Percentiles rank a stretch among this genome's conserved stretches.
Conservation (phyloP, 2,888 invertebrate genomes). For the Melanotus villosus region DNA sequence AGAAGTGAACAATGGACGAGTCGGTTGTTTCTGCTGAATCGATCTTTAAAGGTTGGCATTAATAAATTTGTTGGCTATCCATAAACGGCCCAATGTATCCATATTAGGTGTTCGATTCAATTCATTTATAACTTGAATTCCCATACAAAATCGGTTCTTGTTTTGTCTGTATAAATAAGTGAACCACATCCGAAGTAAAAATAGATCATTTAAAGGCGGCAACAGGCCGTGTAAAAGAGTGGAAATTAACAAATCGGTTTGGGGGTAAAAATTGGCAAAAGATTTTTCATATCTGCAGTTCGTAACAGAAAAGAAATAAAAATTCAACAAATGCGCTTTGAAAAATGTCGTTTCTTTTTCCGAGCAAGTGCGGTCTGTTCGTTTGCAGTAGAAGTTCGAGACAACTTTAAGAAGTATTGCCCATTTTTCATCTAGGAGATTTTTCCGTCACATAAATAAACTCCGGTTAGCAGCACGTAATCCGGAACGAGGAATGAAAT, state of each 20-base stretch:
- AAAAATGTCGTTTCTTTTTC: conserved; percentile 20
- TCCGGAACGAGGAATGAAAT: conserved; percentile 20
- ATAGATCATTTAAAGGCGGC: neutral
- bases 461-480: conserved; percentile 16
- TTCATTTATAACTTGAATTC: conserved; percentile 42
- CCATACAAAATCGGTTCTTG: conserved; percentile 41
- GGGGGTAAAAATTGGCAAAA: neutral
- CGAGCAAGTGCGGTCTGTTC: conserved; percentile 24
- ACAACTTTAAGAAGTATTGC: conserved; percentile 40
- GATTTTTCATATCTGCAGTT: neutral
- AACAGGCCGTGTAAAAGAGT: too few relatives aligned
- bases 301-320: neutral
- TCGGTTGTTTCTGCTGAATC: conserved; percentile 26
- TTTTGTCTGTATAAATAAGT: conserved; percentile 15
- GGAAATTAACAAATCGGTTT: neutral
- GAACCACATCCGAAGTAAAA: neutral
- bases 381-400: conserved; percentile 30
- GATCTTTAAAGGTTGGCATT: conserved; percentile 27
- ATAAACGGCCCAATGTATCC: conserved; percentile 37
- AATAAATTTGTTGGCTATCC: conserved; percentile 43
- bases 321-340: conserved; percentile 23
- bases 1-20: conserved; percentile 29
- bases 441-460: conserved; percentile 39
- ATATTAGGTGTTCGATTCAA: conserved; percentile 45
- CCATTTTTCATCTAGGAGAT: conserved; percentile 39